Conservation (phyloP, 2,797 vertebrate species). For the Dermochelys coriacea region DNA sequence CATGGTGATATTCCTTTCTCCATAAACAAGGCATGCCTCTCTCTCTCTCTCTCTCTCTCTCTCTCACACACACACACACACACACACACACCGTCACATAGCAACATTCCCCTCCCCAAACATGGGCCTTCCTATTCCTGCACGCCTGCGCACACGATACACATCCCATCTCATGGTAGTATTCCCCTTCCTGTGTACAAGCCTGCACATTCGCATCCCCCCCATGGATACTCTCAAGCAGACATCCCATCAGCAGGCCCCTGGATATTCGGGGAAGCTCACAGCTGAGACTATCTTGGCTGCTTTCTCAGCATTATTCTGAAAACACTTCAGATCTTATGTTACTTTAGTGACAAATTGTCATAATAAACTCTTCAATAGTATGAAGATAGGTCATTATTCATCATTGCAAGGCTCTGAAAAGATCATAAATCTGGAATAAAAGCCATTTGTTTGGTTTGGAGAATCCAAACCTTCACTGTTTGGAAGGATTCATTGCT, state of each 20-base stretch:
- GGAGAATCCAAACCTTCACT: slow-evolving; percentile 70
- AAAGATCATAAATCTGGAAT: slow-evolving; percentile 72
- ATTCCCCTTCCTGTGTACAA: not conserved
- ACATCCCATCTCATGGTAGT: not conserved
- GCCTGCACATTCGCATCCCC: not conserved
- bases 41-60: too few species aligned
- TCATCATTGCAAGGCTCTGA: slow-evolving; percentile 55
- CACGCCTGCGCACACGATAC: accelerated
- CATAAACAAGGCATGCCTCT: not conserved
- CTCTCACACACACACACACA: too few species aligned
- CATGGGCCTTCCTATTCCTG: not conserved
- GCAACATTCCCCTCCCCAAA: not conserved
- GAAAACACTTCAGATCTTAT: slow-evolving; percentile 24
- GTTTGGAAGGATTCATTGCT: slow-evolving; percentile 76
- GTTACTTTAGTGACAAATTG: slow-evolving; percentile 72
- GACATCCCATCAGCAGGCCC: not conserved
- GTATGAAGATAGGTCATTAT: slow-evolving; percentile 65
- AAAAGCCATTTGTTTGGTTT: slow-evolving; percentile 67
- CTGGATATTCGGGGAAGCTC: not conserved
- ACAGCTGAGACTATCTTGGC: slow-evolving; percentile 10
- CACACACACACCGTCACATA: not conserved
- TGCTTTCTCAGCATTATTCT: slow-evolving; percentile 33
- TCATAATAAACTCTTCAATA: slow-evolving; percentile 67
- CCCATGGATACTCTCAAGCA: not conserved
- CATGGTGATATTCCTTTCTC: not conserved